phyloP scores from a whole-genome alignment of 2,888 invertebrate species.

The Epsilonema sp. region DNA sequence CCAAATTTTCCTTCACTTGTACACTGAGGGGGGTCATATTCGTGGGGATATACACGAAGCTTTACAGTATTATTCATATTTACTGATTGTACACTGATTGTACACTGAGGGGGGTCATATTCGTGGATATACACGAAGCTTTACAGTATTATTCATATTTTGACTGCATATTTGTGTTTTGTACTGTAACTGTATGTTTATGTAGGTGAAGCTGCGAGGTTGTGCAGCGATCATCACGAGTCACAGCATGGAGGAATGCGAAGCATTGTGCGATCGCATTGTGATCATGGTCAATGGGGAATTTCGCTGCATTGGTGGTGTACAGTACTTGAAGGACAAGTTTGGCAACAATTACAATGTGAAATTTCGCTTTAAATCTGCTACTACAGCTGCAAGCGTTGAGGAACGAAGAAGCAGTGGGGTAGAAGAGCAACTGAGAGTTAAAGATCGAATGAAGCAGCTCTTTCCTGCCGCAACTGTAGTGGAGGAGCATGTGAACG shows the following conservation, averaged over 20 bases:
- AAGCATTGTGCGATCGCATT: slow-evolving; percentile 9
- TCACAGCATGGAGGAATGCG: slow-evolving; percentile 11
- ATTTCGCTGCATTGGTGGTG: slow-evolving; percentile 10
- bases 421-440: not conserved
- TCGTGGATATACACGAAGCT: too few relatives aligned
- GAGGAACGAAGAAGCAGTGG: not conserved
- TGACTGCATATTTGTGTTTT: too few relatives aligned
- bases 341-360: slow-evolving; percentile 6
- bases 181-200: too few relatives aligned
- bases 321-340: slow-evolving; percentile 10
- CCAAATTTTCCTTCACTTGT: too few relatives aligned
- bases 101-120: too few relatives aligned
- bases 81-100: too few relatives aligned
- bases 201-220: too few relatives aligned
- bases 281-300: slow-evolving; percentile 11
- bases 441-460: not conserved
- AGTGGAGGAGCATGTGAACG: not conserved
- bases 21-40: too few relatives aligned
- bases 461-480: not conserved
- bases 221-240: slow-evolving; percentile 3
- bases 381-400: not conserved
- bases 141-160: too few relatives aligned
- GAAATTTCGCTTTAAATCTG: not conserved
- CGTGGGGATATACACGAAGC: too few relatives aligned
- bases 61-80: too few relatives aligned